Base-by-base conservation (phyloP, 2,888 invertebrate species). In the Ptilodon capucinus region DNA sequence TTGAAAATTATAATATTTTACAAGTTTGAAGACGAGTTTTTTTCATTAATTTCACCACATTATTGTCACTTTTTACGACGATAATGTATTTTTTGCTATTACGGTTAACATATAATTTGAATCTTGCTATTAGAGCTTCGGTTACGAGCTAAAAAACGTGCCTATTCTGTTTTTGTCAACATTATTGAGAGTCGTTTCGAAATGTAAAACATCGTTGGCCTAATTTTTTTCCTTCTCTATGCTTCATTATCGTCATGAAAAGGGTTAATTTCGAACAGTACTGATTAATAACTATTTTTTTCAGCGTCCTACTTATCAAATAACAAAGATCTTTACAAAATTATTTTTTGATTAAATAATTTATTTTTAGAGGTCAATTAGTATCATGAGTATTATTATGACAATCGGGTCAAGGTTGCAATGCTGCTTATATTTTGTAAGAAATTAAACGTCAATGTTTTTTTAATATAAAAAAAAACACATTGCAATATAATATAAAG, bases 1-100 rank as follows among this genome's bases (percentile, higher is more conserved):
- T 7, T 23, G 23, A 6, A 23, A 23, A 9, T 23, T 23, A 23
- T 23, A 23, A 23, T 9, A 23, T 23, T 2, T 5, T 23, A 5
- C 9, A 4, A 23, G 2, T 23, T 23, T 23, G n/a, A 23, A 6
- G 9, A 23, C 23, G 23, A 17, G 35, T 17, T 35, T 17, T 35
- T 35, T n/a, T n/a, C n/a, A 35, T 14, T 17, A 17, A 16, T 2
- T 39, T 51, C 39, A 44, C 14, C 4, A 39, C 34, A 17, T 35
- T 11, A 17, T 35, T 67, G 64, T 60, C 64, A 67, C 55, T 67
- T 67, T 53, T 56, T 54, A 64, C 54, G 60, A 60, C 47, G 32
- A 46, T 48, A 51, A 41, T 30, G 45, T 35, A 46, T 59, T 50
- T 59, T 48, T 42, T 50, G 18, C 40, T 19, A 39, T 48, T 48